Conservation (phyloP, 2,797 vertebrate species). For the Lithobates pipiens region DNA sequence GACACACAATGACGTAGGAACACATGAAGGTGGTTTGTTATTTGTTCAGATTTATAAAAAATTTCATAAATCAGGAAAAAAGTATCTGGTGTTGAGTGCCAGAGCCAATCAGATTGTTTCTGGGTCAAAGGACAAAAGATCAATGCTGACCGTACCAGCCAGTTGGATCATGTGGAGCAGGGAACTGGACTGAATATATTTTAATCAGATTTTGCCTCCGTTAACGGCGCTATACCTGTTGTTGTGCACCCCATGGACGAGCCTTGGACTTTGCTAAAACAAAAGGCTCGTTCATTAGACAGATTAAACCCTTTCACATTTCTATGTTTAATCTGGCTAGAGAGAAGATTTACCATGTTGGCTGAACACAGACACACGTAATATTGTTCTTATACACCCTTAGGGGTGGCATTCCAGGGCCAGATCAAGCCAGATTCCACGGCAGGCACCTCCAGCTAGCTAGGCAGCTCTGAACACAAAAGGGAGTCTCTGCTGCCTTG, state of each 20-base stretch:
- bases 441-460: constrained; percentile 7
- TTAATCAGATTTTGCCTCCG: constrained; percentile 31
- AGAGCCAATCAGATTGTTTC: too few species aligned
- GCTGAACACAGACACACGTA: constrained; percentile 33
- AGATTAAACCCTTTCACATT: constrained; percentile 45
- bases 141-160: too few species aligned
- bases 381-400: constrained; percentile 23
- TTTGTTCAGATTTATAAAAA: too few species aligned
- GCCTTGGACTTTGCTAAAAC: constrained; percentile 25
- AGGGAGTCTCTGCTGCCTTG: constrained; percentile 10
- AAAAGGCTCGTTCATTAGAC: constrained; percentile 40
- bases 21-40: too few species aligned
- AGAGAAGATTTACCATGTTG: constrained; percentile 28
- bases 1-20: too few species aligned
- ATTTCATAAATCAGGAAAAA: too few species aligned
- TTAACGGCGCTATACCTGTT: not conserved
- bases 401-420: constrained; percentile 33
- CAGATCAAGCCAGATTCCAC: constrained; percentile 18
- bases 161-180: too few species aligned
- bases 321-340: constrained; percentile 36
- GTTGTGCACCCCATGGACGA: not conserved
- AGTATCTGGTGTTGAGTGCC: too few species aligned
- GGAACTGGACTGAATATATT: constrained; percentile 2
- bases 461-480: not conserved
- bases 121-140: too few species aligned